Evolutionary conservation across 2,113 vertebrate species (phyloP).

Genomic region (Romanogobio albipinnatus): DNA sequence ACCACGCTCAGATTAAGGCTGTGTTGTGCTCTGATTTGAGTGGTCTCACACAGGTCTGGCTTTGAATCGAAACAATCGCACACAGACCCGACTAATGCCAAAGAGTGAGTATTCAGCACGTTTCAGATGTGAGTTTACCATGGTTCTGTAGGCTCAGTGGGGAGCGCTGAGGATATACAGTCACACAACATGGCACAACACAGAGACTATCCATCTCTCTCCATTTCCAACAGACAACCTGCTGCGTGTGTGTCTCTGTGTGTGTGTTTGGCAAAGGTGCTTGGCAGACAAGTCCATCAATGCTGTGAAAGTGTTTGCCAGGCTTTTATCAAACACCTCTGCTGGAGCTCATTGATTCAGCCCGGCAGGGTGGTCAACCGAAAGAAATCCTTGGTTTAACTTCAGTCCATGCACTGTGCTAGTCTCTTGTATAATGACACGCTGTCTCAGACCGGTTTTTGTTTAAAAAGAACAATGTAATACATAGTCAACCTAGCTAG

Average conservation of each 20-base stretch:
- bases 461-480: neutral
- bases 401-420: neutral
- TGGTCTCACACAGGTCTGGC: neutral
- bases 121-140: slow-evolving; percentile 52
- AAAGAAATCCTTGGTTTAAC: slow-evolving; percentile 40
- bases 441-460: neutral
- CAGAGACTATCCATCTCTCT: slow-evolving; percentile 30
- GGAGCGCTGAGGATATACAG: slow-evolving; percentile 12
- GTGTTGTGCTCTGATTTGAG: slow-evolving; percentile 24
- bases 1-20: neutral
- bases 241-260: slow-evolving; percentile 45
- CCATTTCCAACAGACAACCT: slow-evolving; percentile 13
- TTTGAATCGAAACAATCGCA: slow-evolving; percentile 33
- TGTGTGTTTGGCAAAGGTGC: slow-evolving; percentile 48
- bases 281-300: slow-evolving; percentile 42
- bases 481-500: neutral
- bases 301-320: slow-evolving; percentile 43
- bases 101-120: slow-evolving; percentile 43
- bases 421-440: slow-evolving; percentile 7
- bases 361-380: slow-evolving; percentile 44
- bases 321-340: slow-evolving; percentile 52
- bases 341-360: slow-evolving; percentile 55
- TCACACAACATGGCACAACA: slow-evolving; percentile 38
- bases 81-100: slow-evolving; percentile 37
- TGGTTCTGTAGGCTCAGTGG: slow-evolving; percentile 42